Evolutionary conservation across 1,140 invertebrate species (phyloP).

Genomic region (Diachasma alloeum): DNA sequence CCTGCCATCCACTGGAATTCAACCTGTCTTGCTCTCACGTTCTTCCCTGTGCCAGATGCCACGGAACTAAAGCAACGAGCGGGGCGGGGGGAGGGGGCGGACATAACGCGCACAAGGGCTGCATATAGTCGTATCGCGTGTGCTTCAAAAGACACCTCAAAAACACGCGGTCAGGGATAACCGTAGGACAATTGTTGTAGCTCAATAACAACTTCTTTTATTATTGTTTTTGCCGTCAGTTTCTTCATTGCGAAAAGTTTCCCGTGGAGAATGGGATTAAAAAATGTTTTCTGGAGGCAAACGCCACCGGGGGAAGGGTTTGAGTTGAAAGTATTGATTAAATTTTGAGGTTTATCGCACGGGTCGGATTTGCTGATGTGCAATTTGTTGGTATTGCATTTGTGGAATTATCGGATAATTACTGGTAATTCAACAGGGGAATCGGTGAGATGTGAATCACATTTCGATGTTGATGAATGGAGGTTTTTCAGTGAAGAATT

Average conservation of each 20-base stretch:
- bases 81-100: slow-evolving; percentile 4
- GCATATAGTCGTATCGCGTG: not conserved
- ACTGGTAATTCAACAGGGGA: not conserved
- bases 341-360: no score
- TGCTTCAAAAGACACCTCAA: not conserved
- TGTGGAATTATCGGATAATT: not conserved
- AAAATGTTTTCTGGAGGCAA: not conserved
- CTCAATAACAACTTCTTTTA: slow-evolving; percentile 1
- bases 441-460: not conserved
- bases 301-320: no score
- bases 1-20: not conserved
- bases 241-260: not conserved
- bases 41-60: slow-evolving; percentile 50
- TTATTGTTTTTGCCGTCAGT: not conserved
- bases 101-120: not conserved
- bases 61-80: slow-evolving; percentile 41
- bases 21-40: slow-evolving; percentile 38
- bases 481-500: not conserved
- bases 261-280: not conserved
- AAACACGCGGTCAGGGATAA: not conserved
- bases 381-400: no score
- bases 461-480: not conserved
- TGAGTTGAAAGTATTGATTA: no score
- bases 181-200: not conserved
- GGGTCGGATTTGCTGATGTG: no score